These are phyloP conservation scores for Bombus consobrinus DNA, from an alignment of 1,140 invertebrate genomes.

Conservation along the genomic window DNA sequence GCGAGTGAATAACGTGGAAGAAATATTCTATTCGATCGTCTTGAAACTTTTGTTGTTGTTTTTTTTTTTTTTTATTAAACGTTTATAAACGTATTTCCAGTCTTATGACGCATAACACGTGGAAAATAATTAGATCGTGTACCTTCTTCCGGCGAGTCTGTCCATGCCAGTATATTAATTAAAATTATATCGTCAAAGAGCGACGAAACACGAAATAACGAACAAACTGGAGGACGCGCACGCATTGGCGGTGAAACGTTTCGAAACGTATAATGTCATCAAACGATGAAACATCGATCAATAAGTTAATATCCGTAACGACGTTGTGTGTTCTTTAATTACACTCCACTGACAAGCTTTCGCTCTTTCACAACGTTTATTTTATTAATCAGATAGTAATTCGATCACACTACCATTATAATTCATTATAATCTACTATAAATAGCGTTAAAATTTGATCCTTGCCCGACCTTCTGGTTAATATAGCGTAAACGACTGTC, in stretches of 20 bases:
- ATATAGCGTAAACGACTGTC: neutral
- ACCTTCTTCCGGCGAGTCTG: neutral
- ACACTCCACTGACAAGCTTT: neutral
- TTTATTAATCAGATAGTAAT: constrained; percentile 23
- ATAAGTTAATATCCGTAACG: constrained; percentile 51
- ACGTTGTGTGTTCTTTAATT: constrained; percentile 39
- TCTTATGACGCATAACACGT: too few relatives aligned
- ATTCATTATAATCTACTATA: constrained; percentile 10
- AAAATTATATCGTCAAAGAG: neutral
- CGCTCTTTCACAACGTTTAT: neutral
- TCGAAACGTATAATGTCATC: neutral
- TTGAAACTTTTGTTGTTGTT: too few relatives aligned
- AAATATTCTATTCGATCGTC: neutral
- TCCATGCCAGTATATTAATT: neutral
- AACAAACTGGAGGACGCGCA: neutral
- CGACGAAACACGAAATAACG: neutral
- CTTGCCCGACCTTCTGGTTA: constrained; percentile 1
- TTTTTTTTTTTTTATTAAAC: neutral
- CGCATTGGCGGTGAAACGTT: neutral
- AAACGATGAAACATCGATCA: constrained; percentile 17
- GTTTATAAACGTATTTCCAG: neutral
- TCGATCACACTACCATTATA: constrained; percentile 16
- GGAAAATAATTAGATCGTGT: neutral
- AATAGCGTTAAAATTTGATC: constrained; percentile 33
- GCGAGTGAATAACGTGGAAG: neutral